Conservation (phyloP, 1,140 invertebrate genomes). For the Augochlora pura region DNA sequence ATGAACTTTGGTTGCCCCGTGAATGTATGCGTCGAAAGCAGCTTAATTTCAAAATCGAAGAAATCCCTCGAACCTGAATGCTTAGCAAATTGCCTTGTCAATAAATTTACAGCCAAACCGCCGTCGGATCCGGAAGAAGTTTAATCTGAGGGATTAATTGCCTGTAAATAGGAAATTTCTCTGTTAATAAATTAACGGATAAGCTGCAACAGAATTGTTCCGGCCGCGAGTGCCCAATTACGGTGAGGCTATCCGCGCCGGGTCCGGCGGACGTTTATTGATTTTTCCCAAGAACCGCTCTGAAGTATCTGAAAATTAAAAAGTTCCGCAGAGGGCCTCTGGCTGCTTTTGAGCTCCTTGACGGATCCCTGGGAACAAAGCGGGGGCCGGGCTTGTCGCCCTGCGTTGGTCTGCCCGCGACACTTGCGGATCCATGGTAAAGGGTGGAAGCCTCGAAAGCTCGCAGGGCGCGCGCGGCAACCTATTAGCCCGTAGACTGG, state of each 20-base stretch:
- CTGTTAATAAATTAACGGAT: neutral
- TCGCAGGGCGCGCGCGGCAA: conserved; percentile 7
- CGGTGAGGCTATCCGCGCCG: neutral
- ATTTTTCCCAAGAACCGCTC: neutral
- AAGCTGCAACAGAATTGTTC: neutral
- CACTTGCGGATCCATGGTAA: conserved; percentile 21
- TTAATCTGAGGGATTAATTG: too few relatives aligned
- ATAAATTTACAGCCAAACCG: too few relatives aligned
- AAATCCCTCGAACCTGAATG: too few relatives aligned
- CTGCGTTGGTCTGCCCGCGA: neutral
- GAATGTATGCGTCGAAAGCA: too few relatives aligned
- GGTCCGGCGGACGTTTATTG: neutral
- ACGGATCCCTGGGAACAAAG: conserved; percentile 24
- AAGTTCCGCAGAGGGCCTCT: conserved; percentile 14
- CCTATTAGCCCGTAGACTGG: conserved; percentile 22
- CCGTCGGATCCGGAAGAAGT: too few relatives aligned
- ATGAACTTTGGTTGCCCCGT: too few relatives aligned
- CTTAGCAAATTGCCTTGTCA: too few relatives aligned
- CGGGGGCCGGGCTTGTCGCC: neutral
- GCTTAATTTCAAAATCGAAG: too few relatives aligned
- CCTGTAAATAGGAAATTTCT: too few relatives aligned
- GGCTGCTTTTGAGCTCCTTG: neutral
- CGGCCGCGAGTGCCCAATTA: neutral
- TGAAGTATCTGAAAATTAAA: conserved; percentile 26
- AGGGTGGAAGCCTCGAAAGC: conserved; percentile 30